phyloP scores from a whole-genome alignment of 2,113 vertebrate species.

The Chlamydotis undulata region DNA sequence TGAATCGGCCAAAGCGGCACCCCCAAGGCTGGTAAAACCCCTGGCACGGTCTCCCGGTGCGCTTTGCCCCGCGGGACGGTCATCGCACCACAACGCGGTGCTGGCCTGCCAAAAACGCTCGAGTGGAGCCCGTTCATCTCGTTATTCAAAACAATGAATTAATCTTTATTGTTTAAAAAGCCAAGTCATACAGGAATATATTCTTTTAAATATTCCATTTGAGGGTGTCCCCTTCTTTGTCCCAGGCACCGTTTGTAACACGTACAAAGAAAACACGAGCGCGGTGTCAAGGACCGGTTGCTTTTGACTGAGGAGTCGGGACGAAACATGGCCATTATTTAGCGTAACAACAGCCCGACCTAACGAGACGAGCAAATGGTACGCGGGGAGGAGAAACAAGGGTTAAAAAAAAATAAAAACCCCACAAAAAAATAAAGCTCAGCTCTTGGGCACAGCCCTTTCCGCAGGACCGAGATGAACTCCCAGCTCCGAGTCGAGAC shows the following conservation, averaged over 20 bases:
- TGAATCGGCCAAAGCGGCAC: neutral
- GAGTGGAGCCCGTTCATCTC: neutral
- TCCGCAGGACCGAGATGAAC: neutral
- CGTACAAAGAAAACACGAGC: neutral
- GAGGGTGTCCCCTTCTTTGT: neutral
- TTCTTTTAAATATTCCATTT: neutral
- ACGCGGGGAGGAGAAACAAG: neutral
- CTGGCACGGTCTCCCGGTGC: neutral
- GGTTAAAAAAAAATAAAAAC: neutral
- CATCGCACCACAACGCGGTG: rapidly evolving
- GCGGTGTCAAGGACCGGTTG: neutral
- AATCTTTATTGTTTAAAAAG: neutral
- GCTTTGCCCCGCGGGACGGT: neutral
- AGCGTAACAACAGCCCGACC: neutral
- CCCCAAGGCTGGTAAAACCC: neutral
- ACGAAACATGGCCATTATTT: neutral
- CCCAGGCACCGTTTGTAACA: neutral
- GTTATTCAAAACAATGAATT: neutral
- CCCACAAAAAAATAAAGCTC: neutral
- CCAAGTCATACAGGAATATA: neutral
- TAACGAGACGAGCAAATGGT: neutral
- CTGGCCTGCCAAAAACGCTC: neutral
- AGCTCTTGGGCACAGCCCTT: neutral
- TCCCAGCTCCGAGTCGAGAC: neutral
- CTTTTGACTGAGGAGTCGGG: neutral